Conservation (phyloP, 2,113 vertebrate species). For the Capreolus pygargus region DNA sequence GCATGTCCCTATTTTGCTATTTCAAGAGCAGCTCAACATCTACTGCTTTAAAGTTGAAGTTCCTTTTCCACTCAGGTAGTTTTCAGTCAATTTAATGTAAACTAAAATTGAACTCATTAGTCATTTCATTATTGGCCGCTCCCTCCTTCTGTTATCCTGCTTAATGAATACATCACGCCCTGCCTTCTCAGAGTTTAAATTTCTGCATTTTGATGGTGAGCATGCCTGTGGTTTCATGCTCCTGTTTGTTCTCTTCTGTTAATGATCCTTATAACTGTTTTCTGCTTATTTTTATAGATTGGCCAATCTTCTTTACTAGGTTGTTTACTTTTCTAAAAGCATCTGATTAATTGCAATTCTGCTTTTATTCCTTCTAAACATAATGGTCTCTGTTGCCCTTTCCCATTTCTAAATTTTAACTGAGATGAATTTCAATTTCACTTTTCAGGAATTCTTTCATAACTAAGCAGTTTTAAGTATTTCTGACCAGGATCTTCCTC, state of each 20-base stretch:
- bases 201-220: not conserved
- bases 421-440: constrained; percentile 22
- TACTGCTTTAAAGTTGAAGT: not conserved
- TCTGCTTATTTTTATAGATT: not conserved
- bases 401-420: constrained; percentile 30
- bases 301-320: not conserved
- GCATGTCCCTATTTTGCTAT: not conserved
- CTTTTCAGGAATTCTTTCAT: not conserved
- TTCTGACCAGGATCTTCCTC: not conserved
- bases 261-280: not conserved
- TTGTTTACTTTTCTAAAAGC: constrained; percentile 43
- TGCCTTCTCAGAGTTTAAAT: not conserved
- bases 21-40: not conserved
- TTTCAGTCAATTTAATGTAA: not conserved
- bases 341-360: constrained; percentile 17
- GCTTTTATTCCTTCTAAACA: not conserved
- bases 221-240: not conserved
- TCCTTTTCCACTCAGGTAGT: not conserved
- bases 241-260: not conserved
- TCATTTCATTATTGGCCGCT: not conserved
- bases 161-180: not conserved
- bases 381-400: constrained; percentile 40
- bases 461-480: not conserved
- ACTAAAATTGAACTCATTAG: not conserved
- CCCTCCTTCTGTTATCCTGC: not conserved